phyloP scores from a whole-genome alignment of 2,113 vertebrate genomes.

The Benitochromis conjunctus region DNA sequence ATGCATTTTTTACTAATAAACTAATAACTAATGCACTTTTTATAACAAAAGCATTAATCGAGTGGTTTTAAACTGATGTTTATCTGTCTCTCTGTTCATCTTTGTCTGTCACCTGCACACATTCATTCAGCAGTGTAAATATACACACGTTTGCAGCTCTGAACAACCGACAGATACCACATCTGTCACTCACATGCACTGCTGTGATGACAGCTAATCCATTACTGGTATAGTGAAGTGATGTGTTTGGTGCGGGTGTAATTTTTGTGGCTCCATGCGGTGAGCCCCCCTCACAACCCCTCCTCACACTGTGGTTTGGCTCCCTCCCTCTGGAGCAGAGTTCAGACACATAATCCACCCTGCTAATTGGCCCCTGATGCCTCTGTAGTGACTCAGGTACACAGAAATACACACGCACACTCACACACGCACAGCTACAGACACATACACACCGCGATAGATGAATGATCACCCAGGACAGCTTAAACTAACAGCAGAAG shows the following conservation, averaged over 20 bases:
- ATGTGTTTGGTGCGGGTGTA: conserved; percentile 13
- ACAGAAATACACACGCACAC: conserved; percentile 35
- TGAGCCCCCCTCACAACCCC: neutral
- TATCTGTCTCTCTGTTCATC: neutral
- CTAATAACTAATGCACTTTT: neutral
- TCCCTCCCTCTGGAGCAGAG: conserved; percentile 44
- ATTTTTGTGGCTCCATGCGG: conserved; percentile 35
- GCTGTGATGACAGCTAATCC: conserved; percentile 16
- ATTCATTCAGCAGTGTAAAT: neutral
- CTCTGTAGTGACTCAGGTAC: conserved; percentile 49
- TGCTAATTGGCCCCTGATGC: conserved; percentile 68
- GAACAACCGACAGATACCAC: neutral
- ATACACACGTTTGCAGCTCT: neutral
- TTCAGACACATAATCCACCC: conserved; percentile 60
- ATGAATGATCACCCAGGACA: neutral
- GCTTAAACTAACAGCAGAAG: neutral
- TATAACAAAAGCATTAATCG: neutral
- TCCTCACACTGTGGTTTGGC: conserved; percentile 19
- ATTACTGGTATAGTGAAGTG: neutral
- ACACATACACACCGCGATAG: neutral
- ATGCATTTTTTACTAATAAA: neutral
- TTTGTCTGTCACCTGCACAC: neutral
- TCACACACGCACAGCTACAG: neutral
- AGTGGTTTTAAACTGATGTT: neutral
- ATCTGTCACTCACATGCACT: neutral